Evolutionary conservation across 2,888 invertebrate species (phyloP).

Genomic region (Cryptus viduatorius): DNA sequence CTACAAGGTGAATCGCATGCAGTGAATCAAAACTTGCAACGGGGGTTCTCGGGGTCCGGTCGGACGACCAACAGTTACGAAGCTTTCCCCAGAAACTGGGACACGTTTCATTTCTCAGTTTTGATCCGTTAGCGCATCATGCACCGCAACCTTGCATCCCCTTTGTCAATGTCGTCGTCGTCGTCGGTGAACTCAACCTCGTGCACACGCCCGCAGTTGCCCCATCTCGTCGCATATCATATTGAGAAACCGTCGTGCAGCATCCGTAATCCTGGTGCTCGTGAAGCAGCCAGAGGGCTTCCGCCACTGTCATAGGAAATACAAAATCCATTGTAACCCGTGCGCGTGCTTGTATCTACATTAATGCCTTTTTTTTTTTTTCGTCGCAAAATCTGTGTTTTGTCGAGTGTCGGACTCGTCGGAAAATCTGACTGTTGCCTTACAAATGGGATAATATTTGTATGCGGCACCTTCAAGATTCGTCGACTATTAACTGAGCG

Average conservation of each 20-base stretch:
- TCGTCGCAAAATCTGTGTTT: neutral
- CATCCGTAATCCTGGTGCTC: constrained; percentile 10
- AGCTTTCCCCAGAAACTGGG: constrained; percentile 31
- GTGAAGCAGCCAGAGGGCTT: constrained; percentile 1
- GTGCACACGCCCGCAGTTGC: constrained; percentile 20
- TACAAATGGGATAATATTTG: constrained; percentile 2
- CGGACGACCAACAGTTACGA: constrained; percentile 15
- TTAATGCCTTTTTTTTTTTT: neutral
- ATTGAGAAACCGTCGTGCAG: constrained; percentile 10
- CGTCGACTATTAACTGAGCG: neutral
- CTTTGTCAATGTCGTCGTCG: constrained; percentile 61
- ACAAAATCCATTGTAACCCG: neutral
- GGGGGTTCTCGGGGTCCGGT: neutral
- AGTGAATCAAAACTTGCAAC: constrained; percentile 25
- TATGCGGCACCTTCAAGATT: neutral
- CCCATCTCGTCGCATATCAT: constrained; percentile 22
- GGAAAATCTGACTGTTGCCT: too few species aligned
- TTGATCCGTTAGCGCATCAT: neutral
- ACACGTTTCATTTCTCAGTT: constrained; percentile 48
- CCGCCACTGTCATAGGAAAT: constrained; percentile 26
- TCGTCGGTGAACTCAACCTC: constrained; percentile 37
- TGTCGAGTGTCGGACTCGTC: neutral
- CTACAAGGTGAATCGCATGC: constrained; percentile 25
- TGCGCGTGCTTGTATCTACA: neutral
- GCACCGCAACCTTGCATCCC: constrained; percentile 18